These are phyloP conservation scores for Ectropis grisescens DNA, from an alignment of 1,140 invertebrate species.

Conservation along the genomic window DNA sequence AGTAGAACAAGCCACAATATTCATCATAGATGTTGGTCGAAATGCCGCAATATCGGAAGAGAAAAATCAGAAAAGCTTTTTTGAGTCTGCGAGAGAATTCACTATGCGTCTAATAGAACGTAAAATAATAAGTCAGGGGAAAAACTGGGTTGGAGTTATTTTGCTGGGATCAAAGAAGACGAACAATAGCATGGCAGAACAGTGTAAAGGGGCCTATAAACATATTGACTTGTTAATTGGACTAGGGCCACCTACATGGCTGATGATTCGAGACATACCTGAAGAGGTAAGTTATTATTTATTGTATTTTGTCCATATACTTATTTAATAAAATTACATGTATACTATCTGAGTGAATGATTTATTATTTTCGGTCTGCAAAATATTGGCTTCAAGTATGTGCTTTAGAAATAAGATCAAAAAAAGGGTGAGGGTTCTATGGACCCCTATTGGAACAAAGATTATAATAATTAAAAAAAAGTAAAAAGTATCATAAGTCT, in stretches of 20 bases:
- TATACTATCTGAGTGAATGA: too few species aligned
- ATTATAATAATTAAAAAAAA: too few species aligned
- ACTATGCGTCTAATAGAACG: conserved; percentile 46
- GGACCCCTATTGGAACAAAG: too few species aligned
- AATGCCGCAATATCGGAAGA: conserved; percentile 30
- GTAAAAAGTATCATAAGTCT: too few species aligned
- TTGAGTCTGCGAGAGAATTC: conserved; percentile 41
- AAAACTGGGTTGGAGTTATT: conserved; percentile 45
- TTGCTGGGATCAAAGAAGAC: conserved; percentile 51
- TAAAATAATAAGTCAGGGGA: conserved; percentile 57
- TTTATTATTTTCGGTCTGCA: too few species aligned
- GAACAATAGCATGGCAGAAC: conserved; percentile 34
- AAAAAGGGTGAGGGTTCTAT: too few species aligned
- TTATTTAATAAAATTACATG: too few species aligned
- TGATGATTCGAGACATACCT: conserved; percentile 49
- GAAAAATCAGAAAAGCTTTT: conserved; percentile 41
- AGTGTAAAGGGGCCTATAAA: conserved; percentile 26
- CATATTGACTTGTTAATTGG: conserved; percentile 37
- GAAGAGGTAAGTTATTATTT: conserved; percentile 29
- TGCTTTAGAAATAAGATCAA: too few species aligned
- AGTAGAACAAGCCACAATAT: conserved; percentile 44
- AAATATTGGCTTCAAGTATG: too few species aligned
- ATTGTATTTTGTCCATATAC: too few species aligned
- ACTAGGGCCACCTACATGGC: conserved; percentile 38
- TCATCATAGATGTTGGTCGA: conserved; percentile 55